Base-by-base conservation (phyloP, 1,140 invertebrate species). In the Drosophila hydei region DNA sequence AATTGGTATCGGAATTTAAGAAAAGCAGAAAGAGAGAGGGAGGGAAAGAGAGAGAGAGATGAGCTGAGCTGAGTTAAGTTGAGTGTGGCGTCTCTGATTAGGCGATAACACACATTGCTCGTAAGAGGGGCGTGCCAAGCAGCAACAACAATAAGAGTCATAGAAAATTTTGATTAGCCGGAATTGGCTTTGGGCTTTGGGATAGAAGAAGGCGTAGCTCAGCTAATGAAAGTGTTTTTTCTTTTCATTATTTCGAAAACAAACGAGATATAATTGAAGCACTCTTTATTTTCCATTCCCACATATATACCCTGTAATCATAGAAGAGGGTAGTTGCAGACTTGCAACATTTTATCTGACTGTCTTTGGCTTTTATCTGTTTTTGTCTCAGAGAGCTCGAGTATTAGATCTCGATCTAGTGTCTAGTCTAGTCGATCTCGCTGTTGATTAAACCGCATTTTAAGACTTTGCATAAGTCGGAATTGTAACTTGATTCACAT, bases 31-130 rank as follows among this genome's bases (percentile, higher is more conserved):
- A 12, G 2, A 33, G 30, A 11, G 0, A 11, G 30, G 12, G 1
- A 33, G 30, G 12, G 30, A n/a, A n/a, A 11, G 30, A 12, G 30
- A 33, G 30, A 33, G 30, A 6, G 9, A 33, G 30, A 33, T 30
- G 9, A 33, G 30, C 9, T 33, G 30, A 33, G 9, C 7, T 63
- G 50, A 54, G 61, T 45, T 33, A 11, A 33, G 9, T 11, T 63
- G 50, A 54, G 61, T 45, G 58, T 36, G 75, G 65, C 65, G 55
- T 63, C 45, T 58, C 63, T 65, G 75, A 83, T 83, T 83, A 78
- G 30, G 55, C 62, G 58, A 69, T 65, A 65, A 50, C 59, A 60
- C 59, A 60, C 45, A 16, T 45, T 25, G 38, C 52, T 48, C 47
- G 54, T 33, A 6, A 33, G 43, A 21, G 54, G 33, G 67, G 59